Percentiles rank a stretch among this genome's conserved stretches.
Conservation (phyloP, 2,113 vertebrate species). For the Circaetus gallicus region DNA sequence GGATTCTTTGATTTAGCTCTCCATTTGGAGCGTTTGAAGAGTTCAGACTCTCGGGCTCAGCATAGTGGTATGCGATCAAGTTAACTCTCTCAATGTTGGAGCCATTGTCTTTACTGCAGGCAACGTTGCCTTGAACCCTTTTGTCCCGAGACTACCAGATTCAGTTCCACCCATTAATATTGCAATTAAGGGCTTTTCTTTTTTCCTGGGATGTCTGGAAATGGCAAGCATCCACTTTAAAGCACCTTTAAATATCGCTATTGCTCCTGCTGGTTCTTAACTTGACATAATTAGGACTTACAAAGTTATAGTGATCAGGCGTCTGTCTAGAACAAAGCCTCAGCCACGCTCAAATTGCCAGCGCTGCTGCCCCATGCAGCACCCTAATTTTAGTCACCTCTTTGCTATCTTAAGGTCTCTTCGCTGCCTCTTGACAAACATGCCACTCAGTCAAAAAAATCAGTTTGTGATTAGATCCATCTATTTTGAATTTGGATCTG, state of each 20-base stretch:
- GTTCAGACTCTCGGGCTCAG: conserved; percentile 58
- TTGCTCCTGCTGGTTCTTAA: conserved; percentile 1
- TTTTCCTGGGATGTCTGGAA: conserved; percentile 5
- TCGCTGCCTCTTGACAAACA: neutral
- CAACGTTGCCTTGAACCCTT: neutral
- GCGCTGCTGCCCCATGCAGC: neutral
- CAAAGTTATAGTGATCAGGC: neutral
- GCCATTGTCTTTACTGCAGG: conserved; percentile 16
- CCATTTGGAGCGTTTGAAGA: conserved; percentile 74
- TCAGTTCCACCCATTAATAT: neutral
- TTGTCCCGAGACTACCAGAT: conserved; percentile 5
- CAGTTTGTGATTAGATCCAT: neutral
- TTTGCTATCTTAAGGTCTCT: neutral
- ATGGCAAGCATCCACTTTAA: conserved; percentile 42
- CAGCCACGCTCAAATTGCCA: neutral
- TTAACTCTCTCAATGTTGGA: conserved; percentile 61
- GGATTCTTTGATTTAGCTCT: conserved; percentile 80
- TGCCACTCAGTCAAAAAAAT: neutral
- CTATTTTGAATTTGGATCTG: neutral
- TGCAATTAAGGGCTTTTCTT: neutral
- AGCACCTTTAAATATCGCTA: conserved; percentile 49
- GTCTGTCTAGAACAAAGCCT: conserved; percentile 24
- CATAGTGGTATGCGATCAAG: conserved; percentile 42
- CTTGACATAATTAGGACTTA: conserved; percentile 22
- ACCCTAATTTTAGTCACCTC: neutral